phyloP scores from a whole-genome alignment of 2,888 invertebrate genomes.

The Drosophila helvetica region DNA sequence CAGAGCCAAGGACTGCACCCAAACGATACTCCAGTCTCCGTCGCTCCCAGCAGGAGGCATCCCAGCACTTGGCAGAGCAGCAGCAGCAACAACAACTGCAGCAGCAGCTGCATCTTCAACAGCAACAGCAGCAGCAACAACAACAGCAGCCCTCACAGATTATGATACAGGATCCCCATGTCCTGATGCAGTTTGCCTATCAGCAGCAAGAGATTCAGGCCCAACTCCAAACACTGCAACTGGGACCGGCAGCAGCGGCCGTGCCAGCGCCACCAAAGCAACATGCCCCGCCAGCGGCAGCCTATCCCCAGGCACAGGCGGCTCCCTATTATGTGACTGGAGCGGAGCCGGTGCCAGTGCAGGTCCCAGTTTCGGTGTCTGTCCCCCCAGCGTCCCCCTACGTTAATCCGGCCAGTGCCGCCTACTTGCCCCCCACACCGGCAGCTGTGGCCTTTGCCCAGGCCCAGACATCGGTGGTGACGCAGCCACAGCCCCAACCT shows the following conservation, averaged over 20 bases:
- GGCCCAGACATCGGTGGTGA: slow-evolving; percentile 62
- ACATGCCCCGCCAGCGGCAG: slow-evolving; percentile 59
- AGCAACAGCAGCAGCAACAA: slow-evolving; percentile 62
- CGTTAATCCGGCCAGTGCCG: slow-evolving; percentile 48
- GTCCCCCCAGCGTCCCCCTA: slow-evolving; percentile 45
- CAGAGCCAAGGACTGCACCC: slow-evolving; percentile 84
- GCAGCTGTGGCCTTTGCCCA: slow-evolving; percentile 71
- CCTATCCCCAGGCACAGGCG: slow-evolving; percentile 60
- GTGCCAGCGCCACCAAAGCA: slow-evolving; percentile 56
- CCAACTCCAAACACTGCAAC: slow-evolving; percentile 76
- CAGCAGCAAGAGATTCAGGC: slow-evolving; percentile 81
- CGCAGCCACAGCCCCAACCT: slow-evolving; percentile 70
- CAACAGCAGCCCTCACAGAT: slow-evolving; percentile 75
- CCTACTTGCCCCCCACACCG: slow-evolving; percentile 73
- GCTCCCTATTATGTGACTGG: slow-evolving; percentile 66
- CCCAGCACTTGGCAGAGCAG: slow-evolving; percentile 68
- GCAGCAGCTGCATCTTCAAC: slow-evolving; percentile 67
- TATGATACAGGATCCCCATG: slow-evolving; percentile 77
- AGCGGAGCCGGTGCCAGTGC: slow-evolving; percentile 56
- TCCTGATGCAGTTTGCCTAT: slow-evolving; percentile 77
- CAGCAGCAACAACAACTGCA: slow-evolving; percentile 65
- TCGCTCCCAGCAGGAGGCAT: slow-evolving; percentile 80
- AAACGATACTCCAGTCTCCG: slow-evolving; percentile 89
- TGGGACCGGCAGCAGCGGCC: slow-evolving; percentile 62
- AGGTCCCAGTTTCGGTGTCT: slow-evolving; percentile 46